These are phyloP conservation scores for Daktulosphaira vitifoliae DNA, from an alignment of 1,140 invertebrate species.

Conservation along the genomic window DNA sequence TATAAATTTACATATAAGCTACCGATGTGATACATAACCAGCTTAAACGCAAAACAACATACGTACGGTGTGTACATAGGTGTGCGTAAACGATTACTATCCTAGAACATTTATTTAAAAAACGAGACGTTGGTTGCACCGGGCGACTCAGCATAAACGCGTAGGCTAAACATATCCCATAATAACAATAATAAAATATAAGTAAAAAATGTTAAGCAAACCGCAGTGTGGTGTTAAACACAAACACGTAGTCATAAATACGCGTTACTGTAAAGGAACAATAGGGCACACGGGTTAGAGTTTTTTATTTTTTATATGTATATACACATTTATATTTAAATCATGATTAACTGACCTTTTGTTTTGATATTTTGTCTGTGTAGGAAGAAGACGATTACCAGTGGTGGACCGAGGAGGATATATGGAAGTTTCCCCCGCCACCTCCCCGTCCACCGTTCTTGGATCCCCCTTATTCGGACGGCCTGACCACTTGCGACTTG, in stretches of 20 bases:
- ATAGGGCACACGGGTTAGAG: conserved; percentile 8
- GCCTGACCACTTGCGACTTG: conserved; percentile 60
- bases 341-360: conserved; percentile 32
- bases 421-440: conserved; percentile 54
- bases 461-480: conserved; percentile 48
- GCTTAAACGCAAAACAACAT: no score
- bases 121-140: no score
- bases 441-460: conserved; percentile 56
- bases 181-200: no score
- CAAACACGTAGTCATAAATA: conserved; percentile 5
- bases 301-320: no score
- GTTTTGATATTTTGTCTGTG: conserved; percentile 28
- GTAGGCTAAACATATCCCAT: conserved; percentile 29
- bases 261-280: conserved; percentile 1
- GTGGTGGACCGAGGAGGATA: conserved; percentile 42
- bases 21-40: no score
- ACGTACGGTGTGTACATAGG: background rate
- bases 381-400: conserved; percentile 33
- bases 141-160: conserved; percentile 20
- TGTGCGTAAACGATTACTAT: no score
- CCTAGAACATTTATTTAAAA: no score
- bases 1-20: no score
- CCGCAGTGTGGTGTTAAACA: conserved; percentile 1
- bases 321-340: no score
- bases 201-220: background rate